Base-by-base conservation (phyloP, 2,113 vertebrate species). In the Diphyllodes magnificus region DNA sequence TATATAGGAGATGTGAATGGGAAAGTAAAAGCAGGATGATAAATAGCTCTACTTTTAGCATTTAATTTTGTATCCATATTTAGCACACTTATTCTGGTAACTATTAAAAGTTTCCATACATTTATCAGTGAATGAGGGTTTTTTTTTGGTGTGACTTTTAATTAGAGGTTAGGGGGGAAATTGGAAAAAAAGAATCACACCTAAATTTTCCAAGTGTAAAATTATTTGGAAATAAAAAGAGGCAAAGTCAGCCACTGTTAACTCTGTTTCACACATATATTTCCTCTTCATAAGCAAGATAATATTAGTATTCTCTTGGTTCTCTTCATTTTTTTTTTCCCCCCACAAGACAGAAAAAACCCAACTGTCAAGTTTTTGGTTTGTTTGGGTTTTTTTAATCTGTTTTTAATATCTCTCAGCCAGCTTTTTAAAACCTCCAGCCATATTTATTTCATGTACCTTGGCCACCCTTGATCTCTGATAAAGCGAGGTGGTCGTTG, bases 21-120 rank as follows among this genome's bases (percentile, higher is more conserved):
- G 15, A 64, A 94, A 56, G 40, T 51, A 87, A 86, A 91, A 79
- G 15, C 35, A 78, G 23, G 11, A 15, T 88, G 64, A 78, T 53
- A 90, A 86, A 86, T 64, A 40, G 18, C 25, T 69, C 72, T 86
- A 15, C 89, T 88, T 83, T 88, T 88, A 88, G 17, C 37, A 40
- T 75, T 90, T 96, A 50, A 91, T 90, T 69, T 76, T 57, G 8
- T 50, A 15, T 49, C 85, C 47, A 33, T 92, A 86, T 86, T 71
- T 92, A 92, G 80, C 33, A 60, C 19, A 33, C 16, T 83, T 86
- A 83, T 78, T 92, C 77, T 95, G 49, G 40, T 60, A 88, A 49
- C 35, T 66, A 50, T 86, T 83, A 77, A 61, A 54, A 39, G 25
- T 85, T 84, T 82, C 86, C 64, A 39, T 80, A 20, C 47, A 63